phyloP scores from a whole-genome alignment of 2,797 vertebrate genomes.

The Muscicapa comitata region DNA sequence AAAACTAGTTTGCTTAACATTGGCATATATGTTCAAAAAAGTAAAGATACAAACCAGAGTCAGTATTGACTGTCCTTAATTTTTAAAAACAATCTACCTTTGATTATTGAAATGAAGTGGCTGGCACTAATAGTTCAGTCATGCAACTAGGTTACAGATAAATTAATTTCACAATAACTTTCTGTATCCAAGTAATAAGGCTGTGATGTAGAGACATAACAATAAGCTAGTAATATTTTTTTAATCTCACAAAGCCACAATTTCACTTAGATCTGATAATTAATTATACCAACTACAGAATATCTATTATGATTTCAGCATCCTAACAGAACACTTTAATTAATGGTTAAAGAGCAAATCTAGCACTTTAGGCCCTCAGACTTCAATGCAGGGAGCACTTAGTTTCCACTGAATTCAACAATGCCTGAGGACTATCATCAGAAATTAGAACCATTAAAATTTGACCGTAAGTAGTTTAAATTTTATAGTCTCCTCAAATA shows the following conservation, averaged over 20 bases:
- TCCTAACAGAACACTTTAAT: neutral
- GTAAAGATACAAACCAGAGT: neutral
- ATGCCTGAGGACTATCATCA: neutral
- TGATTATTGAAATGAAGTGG: neutral
- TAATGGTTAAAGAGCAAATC: neutral
- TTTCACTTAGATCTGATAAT: neutral
- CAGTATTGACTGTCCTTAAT: neutral
- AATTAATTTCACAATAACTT: neutral
- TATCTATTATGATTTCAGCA: neutral
- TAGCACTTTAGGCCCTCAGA: neutral
- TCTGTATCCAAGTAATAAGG: neutral
- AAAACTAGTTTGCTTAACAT: neutral
- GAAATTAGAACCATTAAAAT: neutral
- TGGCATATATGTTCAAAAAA: fast-evolving
- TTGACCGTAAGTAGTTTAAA: neutral
- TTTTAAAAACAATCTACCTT: neutral
- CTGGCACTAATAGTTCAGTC: neutral
- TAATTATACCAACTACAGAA: neutral
- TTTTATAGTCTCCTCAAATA: neutral
- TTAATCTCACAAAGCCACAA: neutral
- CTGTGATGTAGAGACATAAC: neutral
- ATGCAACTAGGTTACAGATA: neutral
- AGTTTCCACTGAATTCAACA: neutral
- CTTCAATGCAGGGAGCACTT: neutral
- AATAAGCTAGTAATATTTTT: neutral